These are phyloP conservation scores for Anabacerthia variegaticeps DNA, from an alignment of 2,797 vertebrate genomes.

Conservation along the genomic window DNA sequence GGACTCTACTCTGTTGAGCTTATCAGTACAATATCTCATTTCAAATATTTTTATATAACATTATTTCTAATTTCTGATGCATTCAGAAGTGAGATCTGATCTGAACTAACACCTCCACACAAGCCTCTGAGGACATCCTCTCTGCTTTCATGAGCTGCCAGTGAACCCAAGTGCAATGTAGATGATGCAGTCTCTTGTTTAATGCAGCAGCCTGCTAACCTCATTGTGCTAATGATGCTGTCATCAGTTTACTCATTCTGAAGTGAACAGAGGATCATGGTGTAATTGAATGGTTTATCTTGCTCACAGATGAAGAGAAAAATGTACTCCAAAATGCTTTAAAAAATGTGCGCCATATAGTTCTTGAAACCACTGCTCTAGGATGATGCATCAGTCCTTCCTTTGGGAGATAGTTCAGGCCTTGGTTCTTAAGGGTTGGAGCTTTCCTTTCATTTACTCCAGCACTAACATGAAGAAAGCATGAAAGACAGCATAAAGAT, in stretches of 20 bases:
- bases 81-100: neutral
- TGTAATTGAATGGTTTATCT: neutral
- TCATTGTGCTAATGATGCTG: neutral
- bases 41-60: neutral
- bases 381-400: neutral
- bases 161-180: neutral
- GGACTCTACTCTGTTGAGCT: neutral
- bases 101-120: neutral
- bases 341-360: neutral
- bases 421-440: neutral
- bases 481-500: neutral
- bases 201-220: neutral
- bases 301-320: neutral
- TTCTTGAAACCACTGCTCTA: neutral
- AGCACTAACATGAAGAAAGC: neutral
- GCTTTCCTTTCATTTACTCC: neutral
- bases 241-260: neutral
- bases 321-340: neutral
- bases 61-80: neutral
- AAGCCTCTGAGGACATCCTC: neutral
- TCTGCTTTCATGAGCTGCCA: neutral
- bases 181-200: neutral
- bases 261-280: neutral
- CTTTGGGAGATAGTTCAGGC: neutral
- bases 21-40: neutral